phyloP scores from a whole-genome alignment of 2,797 vertebrate species.

The Spondyliosoma cantharus region DNA sequence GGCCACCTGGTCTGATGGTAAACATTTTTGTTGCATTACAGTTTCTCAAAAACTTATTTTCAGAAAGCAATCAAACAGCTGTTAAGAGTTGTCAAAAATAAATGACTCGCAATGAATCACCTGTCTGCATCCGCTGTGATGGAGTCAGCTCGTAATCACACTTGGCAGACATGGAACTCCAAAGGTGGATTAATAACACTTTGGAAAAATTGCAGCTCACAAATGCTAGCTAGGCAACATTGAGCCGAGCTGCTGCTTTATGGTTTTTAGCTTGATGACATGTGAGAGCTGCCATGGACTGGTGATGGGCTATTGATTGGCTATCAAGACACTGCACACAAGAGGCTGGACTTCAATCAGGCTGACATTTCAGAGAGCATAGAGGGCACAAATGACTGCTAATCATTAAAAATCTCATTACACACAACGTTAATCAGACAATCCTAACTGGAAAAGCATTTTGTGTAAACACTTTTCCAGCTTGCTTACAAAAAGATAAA shows the following conservation, averaged over 20 bases:
- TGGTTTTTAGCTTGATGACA: constrained; percentile 69
- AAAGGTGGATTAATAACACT: constrained; percentile 73
- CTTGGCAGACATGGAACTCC: constrained; percentile 66
- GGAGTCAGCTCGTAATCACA: constrained; percentile 71
- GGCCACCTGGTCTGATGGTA: constrained; percentile 1
- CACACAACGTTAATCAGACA: constrained; percentile 77
- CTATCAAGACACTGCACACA: constrained; percentile 67
- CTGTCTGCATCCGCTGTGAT: constrained; percentile 67
- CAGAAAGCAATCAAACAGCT: constrained; percentile 69
- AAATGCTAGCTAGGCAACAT: constrained; percentile 60
- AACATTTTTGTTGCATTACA: constrained; percentile 37
- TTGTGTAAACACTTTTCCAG: constrained; percentile 63
- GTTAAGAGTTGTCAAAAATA: constrained; percentile 77
- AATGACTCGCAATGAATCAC: constrained; percentile 78
- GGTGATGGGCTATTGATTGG: constrained; percentile 79
- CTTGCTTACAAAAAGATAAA: constrained; percentile 42
- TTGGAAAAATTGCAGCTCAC: constrained; percentile 42
- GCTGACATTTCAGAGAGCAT: constrained; percentile 70
- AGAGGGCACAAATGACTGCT: constrained; percentile 66
- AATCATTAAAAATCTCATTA: constrained; percentile 76
- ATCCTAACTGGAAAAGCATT: constrained; percentile 56
- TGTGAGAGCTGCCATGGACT: constrained; percentile 63
- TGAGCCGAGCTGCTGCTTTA: constrained; percentile 60
- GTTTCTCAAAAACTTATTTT: constrained; percentile 56
- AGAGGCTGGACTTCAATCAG: constrained; percentile 70